Base-by-base conservation (phyloP, 92 coral and sea anemone genomes). In the Blastomussa wellsi region DNA sequence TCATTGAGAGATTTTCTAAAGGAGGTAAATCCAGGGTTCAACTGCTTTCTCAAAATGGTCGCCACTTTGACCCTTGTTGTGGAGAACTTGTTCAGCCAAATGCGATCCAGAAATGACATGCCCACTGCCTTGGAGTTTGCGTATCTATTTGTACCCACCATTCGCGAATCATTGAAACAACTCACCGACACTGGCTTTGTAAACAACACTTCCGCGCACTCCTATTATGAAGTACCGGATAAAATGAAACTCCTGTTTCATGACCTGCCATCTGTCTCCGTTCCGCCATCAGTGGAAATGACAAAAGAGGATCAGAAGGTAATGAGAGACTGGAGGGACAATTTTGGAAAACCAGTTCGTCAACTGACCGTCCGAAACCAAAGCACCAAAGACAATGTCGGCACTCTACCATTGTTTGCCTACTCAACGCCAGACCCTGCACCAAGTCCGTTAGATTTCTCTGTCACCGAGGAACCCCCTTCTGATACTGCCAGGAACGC, bases 311-410 rank as follows among this genome's bases (percentile, higher is more conserved):
- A 85, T 7, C 80, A 90, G 57, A 90, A 68, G 82, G 11, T 86
- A 16, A 81, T 90, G 87, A 67, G 86, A 75, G 90, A 86, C 68
- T 90, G 92, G 92, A 79, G 70, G 88, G 90, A 86, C 87, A 86
- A 48, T 67, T 90, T 37, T 66, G 90, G 88, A 2, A 86, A 87
- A 77, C 79, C 90, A 0, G 86, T 87, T 4, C 83, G 79, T 41
- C 90, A 87, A 33, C 65, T 82, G 26, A 90, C 86, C 7, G 88
- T 90, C 19, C 82, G 86, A 11, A 87, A 90, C 78, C 90, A 90
- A 22, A 71, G 72, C 72, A 87, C 90, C 75, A 90, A 90, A 22
- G 92, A 81, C 55, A 76, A 90, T 48, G 92, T 90, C 6, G 92
- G 90, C 5, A 90, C 84, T 9, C 86, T 75, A 17, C 86, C 90